Evolutionary conservation across 2,797 vertebrate species (phyloP).

Genomic region (Arctocebus calabarensis): DNA sequence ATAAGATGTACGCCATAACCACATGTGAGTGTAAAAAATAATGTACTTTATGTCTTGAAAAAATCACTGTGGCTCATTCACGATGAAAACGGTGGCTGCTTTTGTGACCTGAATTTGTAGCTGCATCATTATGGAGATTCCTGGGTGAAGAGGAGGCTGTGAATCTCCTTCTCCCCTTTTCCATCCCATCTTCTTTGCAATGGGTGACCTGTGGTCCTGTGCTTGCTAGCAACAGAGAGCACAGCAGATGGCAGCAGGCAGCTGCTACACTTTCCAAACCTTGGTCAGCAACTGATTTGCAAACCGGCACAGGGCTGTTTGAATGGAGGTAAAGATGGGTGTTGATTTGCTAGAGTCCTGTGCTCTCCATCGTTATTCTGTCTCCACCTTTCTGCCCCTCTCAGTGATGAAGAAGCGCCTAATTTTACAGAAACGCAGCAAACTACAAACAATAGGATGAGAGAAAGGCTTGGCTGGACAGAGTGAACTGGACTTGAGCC

Average conservation of each 20-base stretch:
- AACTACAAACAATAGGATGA: background rate
- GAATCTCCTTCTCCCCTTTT: background rate
- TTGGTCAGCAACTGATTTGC: rapidly evolving
- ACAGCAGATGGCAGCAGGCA: slow-evolving; percentile 87
- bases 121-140: too few relatives aligned
- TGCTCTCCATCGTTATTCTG: background rate
- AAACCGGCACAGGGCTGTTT: rapidly evolving
- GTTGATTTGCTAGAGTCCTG: background rate
- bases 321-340: background rate
- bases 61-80: background rate
- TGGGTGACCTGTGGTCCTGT: background rate
- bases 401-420: background rate
- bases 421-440: background rate
- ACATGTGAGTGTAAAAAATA: background rate
- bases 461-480: background rate
- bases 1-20: background rate
- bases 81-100: background rate
- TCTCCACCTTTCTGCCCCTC: background rate
- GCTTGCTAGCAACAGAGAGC: slow-evolving; percentile 31
- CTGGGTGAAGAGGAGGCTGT: background rate
- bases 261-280: slow-evolving; percentile 50
- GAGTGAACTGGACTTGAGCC: background rate
- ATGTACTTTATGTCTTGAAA: background rate
- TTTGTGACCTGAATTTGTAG: background rate
- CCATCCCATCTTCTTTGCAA: rapidly evolving